Percentiles rank a stretch among this genome's conserved stretches.
These are phyloP conservation scores for Perca fluviatilis DNA, from an alignment of 2,113 vertebrate genomes.

Conservation along the genomic window DNA sequence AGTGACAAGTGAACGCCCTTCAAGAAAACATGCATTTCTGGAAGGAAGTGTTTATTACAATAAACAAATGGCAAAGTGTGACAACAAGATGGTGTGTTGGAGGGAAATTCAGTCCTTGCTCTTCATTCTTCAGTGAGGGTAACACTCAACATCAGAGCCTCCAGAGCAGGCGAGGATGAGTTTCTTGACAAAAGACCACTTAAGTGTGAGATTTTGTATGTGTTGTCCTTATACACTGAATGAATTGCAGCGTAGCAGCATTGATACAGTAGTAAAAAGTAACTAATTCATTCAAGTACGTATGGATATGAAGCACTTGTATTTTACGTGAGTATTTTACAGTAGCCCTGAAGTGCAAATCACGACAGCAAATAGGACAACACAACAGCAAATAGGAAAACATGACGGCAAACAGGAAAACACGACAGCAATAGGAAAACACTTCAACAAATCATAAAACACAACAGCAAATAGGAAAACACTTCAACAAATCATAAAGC, in stretches of 20 bases:
- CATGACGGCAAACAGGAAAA: too few species aligned
- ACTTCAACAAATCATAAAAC: too few species aligned
- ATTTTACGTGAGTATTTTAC: not conserved
- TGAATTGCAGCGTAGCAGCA: not conserved
- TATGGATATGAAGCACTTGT: not conserved
- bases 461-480: too few species aligned
- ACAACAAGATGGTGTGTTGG: not conserved
- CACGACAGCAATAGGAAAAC: too few species aligned
- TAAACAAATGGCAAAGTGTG: not conserved
- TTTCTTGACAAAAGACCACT: constrained; percentile 16
- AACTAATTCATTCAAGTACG: not conserved
- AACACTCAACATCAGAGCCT: not conserved
- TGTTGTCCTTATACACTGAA: constrained; percentile 10
- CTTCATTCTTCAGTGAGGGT: not conserved
- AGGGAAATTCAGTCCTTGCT: not conserved
- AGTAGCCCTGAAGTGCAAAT: too few species aligned
- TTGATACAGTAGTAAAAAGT: not conserved
- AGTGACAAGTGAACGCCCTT: constrained; percentile 25
- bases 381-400: too few species aligned
- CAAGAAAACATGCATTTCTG: constrained; percentile 21
- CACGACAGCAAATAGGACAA: too few species aligned
- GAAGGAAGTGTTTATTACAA: not conserved
- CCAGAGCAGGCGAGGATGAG: not conserved
- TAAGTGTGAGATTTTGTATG: constrained; percentile 20
- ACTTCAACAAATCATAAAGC: too few species aligned